Conservation (phyloP, 2,888 invertebrate species). For the Hydraecia micacea region DNA sequence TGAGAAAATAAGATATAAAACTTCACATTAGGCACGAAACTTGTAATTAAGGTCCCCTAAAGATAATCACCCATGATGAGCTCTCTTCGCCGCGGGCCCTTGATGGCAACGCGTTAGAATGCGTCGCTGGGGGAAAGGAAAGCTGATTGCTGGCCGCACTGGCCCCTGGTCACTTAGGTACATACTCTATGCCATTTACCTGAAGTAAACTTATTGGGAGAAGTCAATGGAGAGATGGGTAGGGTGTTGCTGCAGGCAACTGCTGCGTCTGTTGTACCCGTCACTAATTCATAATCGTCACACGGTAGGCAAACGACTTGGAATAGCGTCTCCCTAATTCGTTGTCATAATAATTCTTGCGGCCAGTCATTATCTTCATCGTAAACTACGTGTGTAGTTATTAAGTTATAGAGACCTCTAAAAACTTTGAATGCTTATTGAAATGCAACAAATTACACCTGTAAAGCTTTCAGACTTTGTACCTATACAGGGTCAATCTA, state of each 20-base stretch:
- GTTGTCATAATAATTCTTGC: constrained; percentile 45
- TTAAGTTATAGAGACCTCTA: constrained; percentile 16
- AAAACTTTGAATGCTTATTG: constrained; percentile 37
- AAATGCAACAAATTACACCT: constrained; percentile 50
- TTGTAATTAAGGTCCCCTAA: constrained; percentile 75
- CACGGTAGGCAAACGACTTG: constrained; percentile 53
- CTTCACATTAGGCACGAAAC: constrained; percentile 68
- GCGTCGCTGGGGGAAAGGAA: constrained; percentile 58
- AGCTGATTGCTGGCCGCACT: constrained; percentile 66
- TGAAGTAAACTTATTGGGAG: constrained; percentile 42
- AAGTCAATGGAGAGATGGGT: constrained; percentile 25
- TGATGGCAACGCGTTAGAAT: constrained; percentile 47
- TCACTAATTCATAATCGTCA: constrained; percentile 59
- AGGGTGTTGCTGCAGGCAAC: constrained; percentile 46
- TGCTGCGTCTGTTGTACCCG: constrained; percentile 37
- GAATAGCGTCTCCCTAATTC: constrained; percentile 45
- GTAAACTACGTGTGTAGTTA: constrained; percentile 29
- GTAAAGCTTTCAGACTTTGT: constrained; percentile 44
- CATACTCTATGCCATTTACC: constrained; percentile 55
- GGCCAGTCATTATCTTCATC: constrained; percentile 42
- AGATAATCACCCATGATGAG: constrained; percentile 72
- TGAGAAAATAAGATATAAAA: constrained; percentile 51
- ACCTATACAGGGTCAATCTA: neutral
- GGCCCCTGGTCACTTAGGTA: constrained; percentile 61
- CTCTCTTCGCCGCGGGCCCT: constrained; percentile 66